Base-by-base conservation (phyloP, 2,113 vertebrate genomes). In the Leptobrachium ailaonicum region DNA sequence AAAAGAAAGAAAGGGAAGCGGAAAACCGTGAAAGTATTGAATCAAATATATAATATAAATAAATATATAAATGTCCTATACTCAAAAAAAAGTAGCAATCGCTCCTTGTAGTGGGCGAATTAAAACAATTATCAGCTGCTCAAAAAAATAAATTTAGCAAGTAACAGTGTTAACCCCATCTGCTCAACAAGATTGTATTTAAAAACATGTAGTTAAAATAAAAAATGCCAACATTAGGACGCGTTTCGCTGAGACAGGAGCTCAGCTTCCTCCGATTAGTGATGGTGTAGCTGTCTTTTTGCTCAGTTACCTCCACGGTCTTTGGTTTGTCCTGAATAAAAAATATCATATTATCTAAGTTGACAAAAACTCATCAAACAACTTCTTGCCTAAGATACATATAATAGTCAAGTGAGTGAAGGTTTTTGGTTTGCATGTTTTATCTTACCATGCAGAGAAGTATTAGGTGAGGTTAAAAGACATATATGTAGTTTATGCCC, bases 131-230 rank as follows among this genome's bases (percentile, higher is more conserved):
- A 4, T 12, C 3, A 60, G 10, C 9, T 60, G 13, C 9, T 50
- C 56, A 13, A n/a, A n/a, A n/a, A n/a, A 60, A 60, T 60, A 60
- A 60, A 60, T 32, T 32, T 32, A 32, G 20, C 20, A 32, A 32
- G 20, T 32, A 32, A 32, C 20, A 32, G 20, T 32, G 20, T 83
- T 13, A 85, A 96, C 95, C 88, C 85, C 84, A 43, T 91, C 82
- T 41, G 20, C 84, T 88, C 86, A n/a, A 82, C 73, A 80, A 82
- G 76, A 70, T 13, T 72, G 72, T 80, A 73, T 74, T 32, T 32
- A 32, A 32, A 32, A 32, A 32, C 20, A 32, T 32, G 20, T 32
- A 32, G 20, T 32, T 32, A 32, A 32, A 32, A 32, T 32, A 32
- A 32, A 32, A 32, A 32, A 32, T 32, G 20, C 0, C 20, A 32